A percentile compares a stretch with the other conserved stretches of the same genome.
phyloP scores from a whole-genome alignment of 2,888 invertebrate species.

The Uloborus plumipes region DNA sequence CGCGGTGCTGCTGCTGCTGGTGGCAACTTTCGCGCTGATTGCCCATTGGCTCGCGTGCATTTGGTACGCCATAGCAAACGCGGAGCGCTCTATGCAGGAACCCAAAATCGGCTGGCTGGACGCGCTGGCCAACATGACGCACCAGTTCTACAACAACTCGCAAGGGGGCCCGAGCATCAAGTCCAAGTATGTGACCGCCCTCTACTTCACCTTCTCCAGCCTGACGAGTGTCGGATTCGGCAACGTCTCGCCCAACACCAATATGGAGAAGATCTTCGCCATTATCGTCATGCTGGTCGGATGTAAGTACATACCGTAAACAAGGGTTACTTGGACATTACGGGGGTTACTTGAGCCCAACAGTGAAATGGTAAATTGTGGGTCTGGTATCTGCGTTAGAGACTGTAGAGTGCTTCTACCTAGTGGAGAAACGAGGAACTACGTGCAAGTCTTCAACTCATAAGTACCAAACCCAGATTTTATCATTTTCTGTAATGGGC shows the following conservation, averaged over 20 bases:
- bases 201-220: constrained; percentile 98
- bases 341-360: too few species aligned
- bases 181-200: constrained; percentile 94
- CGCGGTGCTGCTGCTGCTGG: constrained; percentile 93
- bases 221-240: constrained; percentile 97
- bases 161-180: constrained; percentile 81
- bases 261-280: constrained; percentile 97
- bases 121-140: constrained; percentile 90
- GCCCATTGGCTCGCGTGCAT: constrained; percentile 99
- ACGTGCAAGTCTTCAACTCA: too few species aligned
- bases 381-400: too few species aligned
- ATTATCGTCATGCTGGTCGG: constrained; percentile 99
- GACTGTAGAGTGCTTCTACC: too few species aligned
- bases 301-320: constrained; percentile 95
- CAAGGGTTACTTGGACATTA: too few species aligned
- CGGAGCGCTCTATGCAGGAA: constrained; percentile 82
- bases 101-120: constrained; percentile 97
- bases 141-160: constrained; percentile 82
- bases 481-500: too few species aligned
- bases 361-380: too few species aligned
- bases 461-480: too few species aligned
- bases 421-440: too few species aligned
- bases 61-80: constrained; percentile 98
- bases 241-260: constrained; percentile 95
- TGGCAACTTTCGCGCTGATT: constrained; percentile 97